These are phyloP conservation scores for Neosalanx taihuensis DNA, from an alignment of 2,797 vertebrate species.

Conservation along the genomic window DNA sequence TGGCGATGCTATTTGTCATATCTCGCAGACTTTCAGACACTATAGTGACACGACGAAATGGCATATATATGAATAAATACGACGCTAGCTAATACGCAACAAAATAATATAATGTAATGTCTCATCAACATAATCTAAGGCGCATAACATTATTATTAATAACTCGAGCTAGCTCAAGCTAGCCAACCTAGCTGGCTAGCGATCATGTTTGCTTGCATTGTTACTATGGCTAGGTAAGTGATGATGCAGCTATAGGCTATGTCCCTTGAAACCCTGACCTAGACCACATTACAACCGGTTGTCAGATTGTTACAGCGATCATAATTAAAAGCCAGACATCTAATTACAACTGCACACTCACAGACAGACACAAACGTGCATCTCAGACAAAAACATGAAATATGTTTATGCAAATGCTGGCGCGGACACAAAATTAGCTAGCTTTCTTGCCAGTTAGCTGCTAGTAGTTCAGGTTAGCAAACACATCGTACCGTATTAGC, in stretches of 20 bases:
- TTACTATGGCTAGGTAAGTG: not conserved
- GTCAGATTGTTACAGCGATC: not conserved
- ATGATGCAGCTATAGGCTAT: not conserved
- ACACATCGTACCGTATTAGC: too few relatives aligned
- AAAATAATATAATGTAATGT: not conserved
- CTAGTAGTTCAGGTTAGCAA: not conserved
- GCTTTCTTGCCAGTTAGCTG: conserved; percentile 4
- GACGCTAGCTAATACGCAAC: too few relatives aligned
- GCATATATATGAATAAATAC: not conserved
- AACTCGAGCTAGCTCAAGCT: conserved; percentile 8
- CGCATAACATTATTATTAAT: not conserved
- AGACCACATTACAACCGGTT: not conserved
- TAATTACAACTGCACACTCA: not conserved
- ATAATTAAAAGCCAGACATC: not conserved
- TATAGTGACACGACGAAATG: not conserved
- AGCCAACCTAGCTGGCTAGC: not conserved
- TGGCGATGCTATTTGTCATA: not conserved
- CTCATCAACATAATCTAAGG: not conserved
- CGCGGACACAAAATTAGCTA: conserved; percentile 8
- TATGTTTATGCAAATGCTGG: not conserved
- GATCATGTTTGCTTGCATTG: conserved; percentile 5
- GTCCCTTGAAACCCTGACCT: not conserved
- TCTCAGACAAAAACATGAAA: not conserved
- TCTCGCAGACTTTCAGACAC: not conserved
- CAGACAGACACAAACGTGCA: not conserved